Conservation (phyloP, 2,888 invertebrate genomes). For the Xylota sylvarum region DNA sequence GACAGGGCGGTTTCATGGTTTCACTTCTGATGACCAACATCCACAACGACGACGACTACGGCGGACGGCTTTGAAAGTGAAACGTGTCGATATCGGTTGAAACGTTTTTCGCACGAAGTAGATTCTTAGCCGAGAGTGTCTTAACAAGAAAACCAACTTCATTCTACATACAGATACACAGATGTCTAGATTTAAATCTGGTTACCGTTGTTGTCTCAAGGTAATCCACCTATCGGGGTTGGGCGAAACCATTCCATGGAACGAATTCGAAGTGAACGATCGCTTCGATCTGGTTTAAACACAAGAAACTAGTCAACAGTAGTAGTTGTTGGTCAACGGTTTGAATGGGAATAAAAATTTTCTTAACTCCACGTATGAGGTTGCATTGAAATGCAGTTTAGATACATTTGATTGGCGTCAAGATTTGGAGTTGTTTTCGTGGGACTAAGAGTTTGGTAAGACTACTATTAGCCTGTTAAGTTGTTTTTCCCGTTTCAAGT, state of each 20-base stretch:
- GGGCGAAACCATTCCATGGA: constrained; percentile 59
- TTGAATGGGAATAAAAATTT: constrained; percentile 5
- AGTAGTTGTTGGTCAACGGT: constrained; percentile 44
- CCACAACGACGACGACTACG: not conserved
- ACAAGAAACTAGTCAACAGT: constrained; percentile 28
- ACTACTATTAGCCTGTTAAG: constrained; percentile 2
- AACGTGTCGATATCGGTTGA: constrained; percentile 37
- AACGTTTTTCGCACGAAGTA: constrained; percentile 34
- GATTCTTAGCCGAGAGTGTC: constrained; percentile 14
- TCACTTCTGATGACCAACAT: constrained; percentile 1
- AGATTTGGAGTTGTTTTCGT: constrained; percentile 49
- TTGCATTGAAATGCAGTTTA: constrained; percentile 18
- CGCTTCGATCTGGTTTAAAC: constrained; percentile 62
- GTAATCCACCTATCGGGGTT: constrained; percentile 65
- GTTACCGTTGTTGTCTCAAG: constrained; percentile 73
- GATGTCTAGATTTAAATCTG: constrained; percentile 56
- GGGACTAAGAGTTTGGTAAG: constrained; percentile 40
- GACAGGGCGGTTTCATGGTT: constrained; percentile 45
- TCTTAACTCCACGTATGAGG: not conserved
- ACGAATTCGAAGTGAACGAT: constrained; percentile 45
- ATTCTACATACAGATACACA: not conserved
- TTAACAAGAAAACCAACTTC: constrained; percentile 24
- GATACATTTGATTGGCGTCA: not conserved
- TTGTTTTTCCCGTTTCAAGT: constrained; percentile 36
- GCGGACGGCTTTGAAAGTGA: constrained; percentile 45